Percentiles rank a stretch among this genome's conserved stretches.
These are phyloP conservation scores for Tapera naevia DNA, from an alignment of 2,797 vertebrate species.

Conservation along the genomic window DNA sequence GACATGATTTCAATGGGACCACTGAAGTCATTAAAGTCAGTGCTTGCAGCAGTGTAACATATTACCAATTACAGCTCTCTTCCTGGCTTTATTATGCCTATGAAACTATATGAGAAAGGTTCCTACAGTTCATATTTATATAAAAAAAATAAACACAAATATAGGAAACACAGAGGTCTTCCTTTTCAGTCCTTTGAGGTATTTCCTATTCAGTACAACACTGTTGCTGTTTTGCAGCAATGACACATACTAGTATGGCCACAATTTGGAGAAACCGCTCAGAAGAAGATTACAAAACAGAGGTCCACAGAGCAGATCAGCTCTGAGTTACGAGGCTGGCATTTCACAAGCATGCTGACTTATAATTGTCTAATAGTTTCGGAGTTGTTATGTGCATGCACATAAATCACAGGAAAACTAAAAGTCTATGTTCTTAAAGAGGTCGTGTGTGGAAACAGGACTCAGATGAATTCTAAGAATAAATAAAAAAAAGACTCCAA, in stretches of 20 bases:
- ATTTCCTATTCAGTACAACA: not conserved
- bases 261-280: not conserved
- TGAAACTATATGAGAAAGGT: not conserved
- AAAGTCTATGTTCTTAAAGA: not conserved
- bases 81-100: not conserved
- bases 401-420: not conserved
- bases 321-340: not conserved
- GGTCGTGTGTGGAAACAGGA: not conserved
- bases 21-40: slow-evolving; percentile 5
- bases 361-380: not conserved
- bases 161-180: not conserved
- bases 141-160: not conserved
- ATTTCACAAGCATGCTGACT: not conserved
- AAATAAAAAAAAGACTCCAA: not conserved
- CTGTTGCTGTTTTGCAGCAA: not conserved
- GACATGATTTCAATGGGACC: not conserved
- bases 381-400: not conserved
- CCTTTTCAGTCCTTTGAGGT: not conserved
- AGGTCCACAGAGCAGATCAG: not conserved
- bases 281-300: not conserved
- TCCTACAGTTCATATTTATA: not conserved
- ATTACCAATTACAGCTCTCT: not conserved
- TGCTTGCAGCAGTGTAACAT: not conserved
- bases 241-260: not conserved
- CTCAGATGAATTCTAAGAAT: not conserved